phyloP scores from a whole-genome alignment of 2,113 vertebrate genomes.

The Atractosteus spatula region DNA sequence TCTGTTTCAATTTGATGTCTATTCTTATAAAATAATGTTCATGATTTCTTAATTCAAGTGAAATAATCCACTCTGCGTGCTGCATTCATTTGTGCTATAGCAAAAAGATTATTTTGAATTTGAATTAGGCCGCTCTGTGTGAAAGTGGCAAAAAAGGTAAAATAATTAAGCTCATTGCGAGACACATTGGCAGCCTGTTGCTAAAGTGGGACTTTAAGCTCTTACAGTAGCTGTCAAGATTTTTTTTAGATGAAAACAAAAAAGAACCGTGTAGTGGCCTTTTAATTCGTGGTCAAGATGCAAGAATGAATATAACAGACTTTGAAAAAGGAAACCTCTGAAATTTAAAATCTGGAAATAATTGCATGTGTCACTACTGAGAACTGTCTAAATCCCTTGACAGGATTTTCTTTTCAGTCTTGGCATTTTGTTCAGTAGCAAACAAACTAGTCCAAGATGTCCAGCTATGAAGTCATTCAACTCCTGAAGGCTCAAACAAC shows the following conservation, averaged over 20 bases:
- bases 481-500: constrained; percentile 21
- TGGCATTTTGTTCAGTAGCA: constrained; percentile 36
- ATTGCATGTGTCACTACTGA: constrained; percentile 28
- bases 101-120: neutral
- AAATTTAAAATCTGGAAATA: constrained; percentile 30
- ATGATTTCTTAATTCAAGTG: constrained; percentile 10
- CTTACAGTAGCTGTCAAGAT: neutral
- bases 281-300: constrained; percentile 13
- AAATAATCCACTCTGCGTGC: constrained; percentile 9
- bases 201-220: too few species aligned
- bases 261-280: neutral
- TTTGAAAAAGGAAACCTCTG: constrained; percentile 12
- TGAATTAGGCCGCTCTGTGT: neutral
- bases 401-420: constrained; percentile 36
- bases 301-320: constrained; percentile 3
- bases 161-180: neutral
- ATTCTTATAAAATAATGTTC: too few species aligned
- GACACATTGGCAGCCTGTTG: neutral
- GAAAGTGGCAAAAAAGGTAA: neutral
- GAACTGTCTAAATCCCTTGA: constrained; percentile 35
- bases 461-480: constrained; percentile 46
- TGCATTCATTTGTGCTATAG: neutral
- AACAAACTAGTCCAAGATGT: constrained; percentile 54
- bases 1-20: too few species aligned
- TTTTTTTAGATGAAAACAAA: neutral